phyloP scores from a whole-genome alignment of 2,888 invertebrate genomes.

The Xanthorhoe spadicearia region DNA sequence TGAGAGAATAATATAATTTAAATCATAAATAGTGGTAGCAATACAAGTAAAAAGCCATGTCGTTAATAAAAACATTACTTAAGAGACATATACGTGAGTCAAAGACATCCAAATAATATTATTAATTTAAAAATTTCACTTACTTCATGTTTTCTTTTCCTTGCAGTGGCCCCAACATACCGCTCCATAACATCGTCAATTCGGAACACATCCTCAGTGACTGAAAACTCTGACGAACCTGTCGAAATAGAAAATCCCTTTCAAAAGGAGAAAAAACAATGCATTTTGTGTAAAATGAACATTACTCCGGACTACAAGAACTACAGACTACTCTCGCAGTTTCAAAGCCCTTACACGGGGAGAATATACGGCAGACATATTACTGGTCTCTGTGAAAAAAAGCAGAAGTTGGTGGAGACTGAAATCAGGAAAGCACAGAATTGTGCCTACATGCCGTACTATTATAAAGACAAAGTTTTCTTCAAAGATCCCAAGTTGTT shows the following conservation, averaged over 20 bases:
- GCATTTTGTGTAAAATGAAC: slow-evolving; percentile 92
- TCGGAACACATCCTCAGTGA: slow-evolving; percentile 38
- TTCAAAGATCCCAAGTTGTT: slow-evolving; percentile 95
- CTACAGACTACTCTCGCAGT: slow-evolving; percentile 95
- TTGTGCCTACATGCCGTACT: slow-evolving; percentile 93
- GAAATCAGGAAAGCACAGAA: slow-evolving; percentile 91
- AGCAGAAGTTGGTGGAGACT: slow-evolving; percentile 89
- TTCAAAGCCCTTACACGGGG: slow-evolving; percentile 98
- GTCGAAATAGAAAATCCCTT: slow-evolving; percentile 91
- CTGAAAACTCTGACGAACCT: slow-evolving; percentile 70
- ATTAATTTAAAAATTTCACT: not conserved
- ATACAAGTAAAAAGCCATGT: slow-evolving; percentile 47
- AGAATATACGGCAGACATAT: slow-evolving; percentile 96
- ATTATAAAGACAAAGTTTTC: slow-evolving; percentile 92
- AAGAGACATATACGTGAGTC: slow-evolving; percentile 60
- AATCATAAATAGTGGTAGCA: not conserved
- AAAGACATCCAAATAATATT: not conserved
- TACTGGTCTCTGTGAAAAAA: slow-evolving; percentile 94
- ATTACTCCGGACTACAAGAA: slow-evolving; percentile 97
- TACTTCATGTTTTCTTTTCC: slow-evolving; percentile 11
- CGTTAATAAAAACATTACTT: slow-evolving; percentile 58
- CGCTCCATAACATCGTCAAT: slow-evolving; percentile 49
- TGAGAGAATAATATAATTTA: not conserved
- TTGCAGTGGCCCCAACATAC: slow-evolving; percentile 61
- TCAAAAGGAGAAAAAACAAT: slow-evolving; percentile 88